Evolutionary conservation across 92 coral and sea anemone genomes (phyloP).

Genomic region (Phenganax stokvisi): DNA sequence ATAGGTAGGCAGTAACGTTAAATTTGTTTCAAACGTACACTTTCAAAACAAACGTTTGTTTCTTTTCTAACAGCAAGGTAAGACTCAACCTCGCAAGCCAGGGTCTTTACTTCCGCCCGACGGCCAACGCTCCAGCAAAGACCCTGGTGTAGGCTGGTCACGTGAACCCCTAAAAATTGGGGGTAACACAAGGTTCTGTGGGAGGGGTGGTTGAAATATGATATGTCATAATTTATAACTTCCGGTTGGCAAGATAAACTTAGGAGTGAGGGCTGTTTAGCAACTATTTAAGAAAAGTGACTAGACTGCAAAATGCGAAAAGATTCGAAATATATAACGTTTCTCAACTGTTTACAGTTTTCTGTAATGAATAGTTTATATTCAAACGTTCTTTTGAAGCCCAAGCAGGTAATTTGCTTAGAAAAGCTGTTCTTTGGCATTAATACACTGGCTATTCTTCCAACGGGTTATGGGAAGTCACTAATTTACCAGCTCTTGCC

Average conservation of each 20-base stretch:
- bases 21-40: too few species aligned
- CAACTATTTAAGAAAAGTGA: too few species aligned
- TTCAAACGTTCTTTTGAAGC: constrained; percentile 1
- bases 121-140: neutral
- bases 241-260: too few species aligned
- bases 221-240: neutral
- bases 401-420: constrained; percentile 6
- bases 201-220: neutral
- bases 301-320: neutral
- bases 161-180: neutral
- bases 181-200: neutral
- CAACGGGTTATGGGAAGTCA: constrained; percentile 7
- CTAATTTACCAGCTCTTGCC: neutral
- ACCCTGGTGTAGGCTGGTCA: neutral
- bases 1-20: too few species aligned
- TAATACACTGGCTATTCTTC: constrained; percentile 1
- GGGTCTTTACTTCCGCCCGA: neutral
- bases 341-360: constrained; percentile 1
- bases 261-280: too few species aligned
- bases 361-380: neutral
- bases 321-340: neutral
- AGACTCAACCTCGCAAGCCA: neutral
- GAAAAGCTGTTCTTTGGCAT: neutral
- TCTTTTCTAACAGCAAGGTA: too few species aligned
- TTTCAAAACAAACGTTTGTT: too few species aligned